Conservation (phyloP, 2,888 invertebrate species). For the Scrobipalpa atriplicella region DNA sequence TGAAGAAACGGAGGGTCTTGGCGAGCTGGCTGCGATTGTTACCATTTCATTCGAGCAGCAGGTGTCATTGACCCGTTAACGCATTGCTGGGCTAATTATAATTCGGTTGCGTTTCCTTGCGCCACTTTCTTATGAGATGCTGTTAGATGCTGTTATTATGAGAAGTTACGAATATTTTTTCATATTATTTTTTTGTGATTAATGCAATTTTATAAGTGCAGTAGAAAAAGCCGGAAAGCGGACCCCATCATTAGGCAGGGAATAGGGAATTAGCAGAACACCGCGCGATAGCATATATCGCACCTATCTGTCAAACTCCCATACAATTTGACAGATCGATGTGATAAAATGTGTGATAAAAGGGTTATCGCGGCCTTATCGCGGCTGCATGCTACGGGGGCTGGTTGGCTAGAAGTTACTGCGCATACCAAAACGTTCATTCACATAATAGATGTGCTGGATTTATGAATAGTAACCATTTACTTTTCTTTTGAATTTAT, state of each 20-base stretch:
- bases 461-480: background rate
- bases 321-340: no score
- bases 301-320: no score
- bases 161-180: background rate
- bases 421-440: constrained; percentile 9
- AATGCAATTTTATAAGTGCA: no score
- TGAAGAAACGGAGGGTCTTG: constrained; percentile 44
- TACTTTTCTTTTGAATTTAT: background rate
- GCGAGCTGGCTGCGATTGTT: constrained; percentile 47
- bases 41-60: constrained; percentile 57
- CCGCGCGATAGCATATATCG: no score
- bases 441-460: background rate
- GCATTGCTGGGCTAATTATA: constrained; percentile 76
- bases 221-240: no score
- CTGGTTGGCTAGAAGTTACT: background rate
- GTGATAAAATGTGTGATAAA: no score
- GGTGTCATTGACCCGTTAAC: constrained; percentile 79
- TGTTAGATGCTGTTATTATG: background rate
- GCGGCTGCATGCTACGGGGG: no score
- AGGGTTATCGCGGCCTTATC: no score
- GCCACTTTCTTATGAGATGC: constrained; percentile 30
- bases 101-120: constrained; percentile 64
- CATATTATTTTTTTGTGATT: background rate
- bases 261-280: no score
- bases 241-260: no score